phyloP scores from a whole-genome alignment of 1,140 invertebrate species.

The Melipona quadrifasciata region DNA sequence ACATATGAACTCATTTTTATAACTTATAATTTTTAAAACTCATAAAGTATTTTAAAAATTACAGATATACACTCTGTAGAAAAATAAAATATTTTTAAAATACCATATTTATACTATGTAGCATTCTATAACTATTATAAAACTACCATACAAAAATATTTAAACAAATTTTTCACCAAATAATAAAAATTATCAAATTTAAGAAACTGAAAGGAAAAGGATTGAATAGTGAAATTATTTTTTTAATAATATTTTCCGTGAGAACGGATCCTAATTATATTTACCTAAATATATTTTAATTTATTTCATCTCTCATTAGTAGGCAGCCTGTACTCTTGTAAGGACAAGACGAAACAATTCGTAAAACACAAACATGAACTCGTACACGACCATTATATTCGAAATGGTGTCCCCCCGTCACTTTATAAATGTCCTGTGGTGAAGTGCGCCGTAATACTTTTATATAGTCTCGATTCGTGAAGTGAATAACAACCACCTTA shows the following conservation, averaged over 20 bases:
- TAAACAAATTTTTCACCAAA: no score
- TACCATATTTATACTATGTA: no score
- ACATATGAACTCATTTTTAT: no score
- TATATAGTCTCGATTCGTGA: conserved; percentile 55
- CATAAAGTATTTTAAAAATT: no score
- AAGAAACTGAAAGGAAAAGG: no score
- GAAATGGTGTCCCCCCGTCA: conserved; percentile 18
- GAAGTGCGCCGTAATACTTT: conserved; percentile 52
- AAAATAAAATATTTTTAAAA: no score
- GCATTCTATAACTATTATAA: no score
- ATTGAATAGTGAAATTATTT: not conserved
- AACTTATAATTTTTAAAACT: no score
- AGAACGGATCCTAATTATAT: not conserved
- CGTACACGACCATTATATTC: conserved; percentile 53
- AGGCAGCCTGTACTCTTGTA: conserved; percentile 43
- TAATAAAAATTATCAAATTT: not conserved
- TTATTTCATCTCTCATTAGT: conserved; percentile 30
- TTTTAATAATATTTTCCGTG: not conserved
- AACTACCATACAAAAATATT: no score
- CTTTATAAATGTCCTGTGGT: conserved; percentile 44
- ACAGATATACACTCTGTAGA: no score
- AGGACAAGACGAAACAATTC: conserved; percentile 50
- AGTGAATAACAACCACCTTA: conserved; percentile 58
- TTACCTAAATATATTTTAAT: not conserved
- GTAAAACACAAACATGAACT: conserved; percentile 27